phyloP scores from a whole-genome alignment of 2,888 invertebrate species.

The Drepana falcataria region DNA sequence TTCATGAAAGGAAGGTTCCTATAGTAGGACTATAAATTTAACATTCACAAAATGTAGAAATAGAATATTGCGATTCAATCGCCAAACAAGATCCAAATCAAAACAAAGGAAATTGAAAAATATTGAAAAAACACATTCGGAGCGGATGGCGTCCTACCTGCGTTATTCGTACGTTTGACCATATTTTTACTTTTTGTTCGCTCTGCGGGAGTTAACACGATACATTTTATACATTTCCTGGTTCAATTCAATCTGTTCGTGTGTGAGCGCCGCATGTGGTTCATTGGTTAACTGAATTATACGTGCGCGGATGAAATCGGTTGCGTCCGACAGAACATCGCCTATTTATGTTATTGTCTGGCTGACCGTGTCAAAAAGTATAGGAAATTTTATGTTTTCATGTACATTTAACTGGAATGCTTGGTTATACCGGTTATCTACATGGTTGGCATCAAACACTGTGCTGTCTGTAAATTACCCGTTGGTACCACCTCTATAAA shows the following conservation, averaged over 20 bases:
- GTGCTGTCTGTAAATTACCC: background rate
- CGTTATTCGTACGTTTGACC: conserved; percentile 39
- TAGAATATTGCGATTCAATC: too few relatives aligned
- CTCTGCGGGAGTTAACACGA: conserved; percentile 61
- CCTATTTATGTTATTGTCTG: conserved; percentile 45
- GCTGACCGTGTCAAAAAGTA: conserved; percentile 24
- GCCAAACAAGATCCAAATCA: too few relatives aligned
- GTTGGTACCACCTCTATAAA: background rate
- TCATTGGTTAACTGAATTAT: conserved; percentile 68
- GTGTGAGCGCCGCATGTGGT: conserved; percentile 61
- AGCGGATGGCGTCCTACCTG: conserved; percentile 1
- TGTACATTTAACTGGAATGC: background rate
- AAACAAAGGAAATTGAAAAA: too few relatives aligned
- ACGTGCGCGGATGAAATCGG: conserved; percentile 46
- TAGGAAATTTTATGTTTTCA: conserved; percentile 20
- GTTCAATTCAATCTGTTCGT: conserved; percentile 42
- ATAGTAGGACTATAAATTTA: too few relatives aligned
- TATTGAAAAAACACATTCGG: too few relatives aligned
- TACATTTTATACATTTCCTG: conserved; percentile 51
- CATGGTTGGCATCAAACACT: background rate
- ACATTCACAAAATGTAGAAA: too few relatives aligned
- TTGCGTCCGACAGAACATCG: conserved; percentile 29
- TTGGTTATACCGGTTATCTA: background rate
- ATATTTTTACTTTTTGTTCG: conserved; percentile 45
- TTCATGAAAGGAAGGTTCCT: too few relatives aligned